Base-by-base conservation (phyloP, 1,140 invertebrate genomes). In the Conus betulinus region DNA sequence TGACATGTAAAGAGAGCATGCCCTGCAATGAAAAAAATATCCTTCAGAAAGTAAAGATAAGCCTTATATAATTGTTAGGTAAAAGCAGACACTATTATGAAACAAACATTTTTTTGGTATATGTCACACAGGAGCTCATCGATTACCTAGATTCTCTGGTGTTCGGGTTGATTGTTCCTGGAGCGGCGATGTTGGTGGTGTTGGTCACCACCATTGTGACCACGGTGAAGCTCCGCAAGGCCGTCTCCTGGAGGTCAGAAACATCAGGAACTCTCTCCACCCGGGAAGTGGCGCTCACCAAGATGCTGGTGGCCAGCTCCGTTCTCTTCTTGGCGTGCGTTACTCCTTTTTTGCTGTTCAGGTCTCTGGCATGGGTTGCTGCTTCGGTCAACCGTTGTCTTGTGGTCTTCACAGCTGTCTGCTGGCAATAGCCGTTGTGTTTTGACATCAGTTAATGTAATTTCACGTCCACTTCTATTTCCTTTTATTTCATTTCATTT, bases 171-270 rank as follows among this genome's bases (percentile, higher is more conserved):
- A 39, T 52, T n/a, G 51, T 79, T 27, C 78, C 78, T 20, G 78
- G 78, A 15, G 27, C 78, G 5, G 10, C 78, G 11, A 39, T 51
- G 78, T 15, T 79, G 27, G 51, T 52, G 27, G 78, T 79, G 25
- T 10, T 20, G 51, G 27, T 79, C 25, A 79, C 25, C 78, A 79
- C 78, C 27, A 51, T 79, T 10, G 78, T 79, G 27, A 79, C 78
- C 78, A 20, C 78, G 27, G 78, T 79, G 25, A 79, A 79, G 20
- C 78, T 79, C 11, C 78, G 78, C 15, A n/a, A 79, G 78, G 78
- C 51, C 1, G 78, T 79, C 10, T 8, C 78, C 27, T 51, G 51
- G 51, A 79, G 78, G 51, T 39, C 78, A 15, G 78, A 27, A 5
- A 51, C 78, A 51, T 79, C 78, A 5, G 27, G 27, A 5, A 39